Base-by-base conservation (phyloP, 2,888 invertebrate species). In the Dermolepida albohirtum region DNA sequence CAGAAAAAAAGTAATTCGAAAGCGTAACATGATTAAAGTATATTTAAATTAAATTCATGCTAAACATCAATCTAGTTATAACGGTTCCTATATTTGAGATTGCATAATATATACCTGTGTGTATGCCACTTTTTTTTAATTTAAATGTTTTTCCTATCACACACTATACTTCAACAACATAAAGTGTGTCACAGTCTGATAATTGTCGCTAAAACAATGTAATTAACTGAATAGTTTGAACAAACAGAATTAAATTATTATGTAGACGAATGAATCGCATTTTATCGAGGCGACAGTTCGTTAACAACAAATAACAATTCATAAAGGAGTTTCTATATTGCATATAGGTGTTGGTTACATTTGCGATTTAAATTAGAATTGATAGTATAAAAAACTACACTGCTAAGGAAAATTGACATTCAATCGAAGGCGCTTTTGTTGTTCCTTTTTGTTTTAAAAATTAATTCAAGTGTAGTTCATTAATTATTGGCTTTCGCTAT, bases 191-290 rank as follows among this genome's bases (percentile, higher is more conserved):
- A 59, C 59, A 59, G 44, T 59, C 59, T 59, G 44, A 59, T 59
- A 59, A 59, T 54, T 44, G 44, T 11, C 14, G 12, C 12, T 44
- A 16, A 43, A 44, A 59, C 44, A 59, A 59, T 44, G 41, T 59
- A 29, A 59, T 59, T 59, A 59, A 27, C 12, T 14, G 44, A 59
- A 59, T 59, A 14, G 44, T 44, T 16, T 59, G 27, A 44, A 29
- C 59, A 59, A 59, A 59, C n/a, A 59, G 14, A 59, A 59, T 59
- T n/a, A 43, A 59, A 59, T 59, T 47, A 44, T 59, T 41, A 44
- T 10, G 59, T 39, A 10, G 40, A 11, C 54, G 40, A 54, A 39
- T 34, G 52, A 39, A 52, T 52, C 34, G 34, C 11, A 34, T 52
- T 39, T 34, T 4, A 12, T 57, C 17, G 11, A 11, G 2, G 29